Evolutionary conservation across 2,113 vertebrate genomes (phyloP).

Genomic region (Nannospalax galili): DNA sequence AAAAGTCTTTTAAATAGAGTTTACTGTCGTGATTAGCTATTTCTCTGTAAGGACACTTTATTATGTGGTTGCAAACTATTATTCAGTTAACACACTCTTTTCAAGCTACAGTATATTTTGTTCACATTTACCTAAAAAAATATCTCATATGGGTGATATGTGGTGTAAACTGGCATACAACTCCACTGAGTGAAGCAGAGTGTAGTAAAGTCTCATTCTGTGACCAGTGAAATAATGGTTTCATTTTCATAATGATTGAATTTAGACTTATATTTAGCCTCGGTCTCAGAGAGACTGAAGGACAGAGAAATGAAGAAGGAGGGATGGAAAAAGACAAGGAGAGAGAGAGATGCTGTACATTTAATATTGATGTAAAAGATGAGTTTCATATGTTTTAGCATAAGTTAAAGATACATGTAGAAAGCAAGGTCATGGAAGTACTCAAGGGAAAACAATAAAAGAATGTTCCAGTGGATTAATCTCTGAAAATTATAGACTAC

Average conservation of each 20-base stretch:
- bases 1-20: background rate
- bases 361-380: background rate
- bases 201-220: background rate
- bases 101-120: background rate
- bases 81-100: background rate
- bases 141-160: background rate
- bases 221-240: background rate
- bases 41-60: background rate
- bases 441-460: background rate
- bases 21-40: background rate
- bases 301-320: background rate
- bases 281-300: background rate
- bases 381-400: background rate
- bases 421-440: background rate
- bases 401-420: background rate
- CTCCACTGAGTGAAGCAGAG: background rate
- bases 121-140: background rate
- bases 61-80: background rate
- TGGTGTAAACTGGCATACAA: background rate
- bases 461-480: too few relatives aligned
- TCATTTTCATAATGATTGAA: background rate
- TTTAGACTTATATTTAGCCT: background rate
- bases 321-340: background rate
- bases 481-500: too few relatives aligned
- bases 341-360: background rate